phyloP scores from a whole-genome alignment of 2,888 invertebrate genomes.

The Coelogynopora nodosa region DNA sequence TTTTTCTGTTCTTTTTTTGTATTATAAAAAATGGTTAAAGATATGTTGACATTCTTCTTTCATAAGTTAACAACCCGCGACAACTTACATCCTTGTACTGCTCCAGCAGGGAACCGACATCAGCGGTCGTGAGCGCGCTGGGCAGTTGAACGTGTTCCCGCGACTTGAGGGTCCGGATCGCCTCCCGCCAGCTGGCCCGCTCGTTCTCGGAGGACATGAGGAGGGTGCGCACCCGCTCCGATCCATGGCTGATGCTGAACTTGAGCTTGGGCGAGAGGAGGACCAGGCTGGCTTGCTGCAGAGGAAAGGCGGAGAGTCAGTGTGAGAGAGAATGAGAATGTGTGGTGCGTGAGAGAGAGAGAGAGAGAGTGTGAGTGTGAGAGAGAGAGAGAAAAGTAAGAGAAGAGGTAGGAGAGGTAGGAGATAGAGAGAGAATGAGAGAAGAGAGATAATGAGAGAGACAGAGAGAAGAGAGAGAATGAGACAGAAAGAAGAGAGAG shows the following conservation, averaged over 20 bases:
- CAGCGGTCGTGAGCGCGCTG: background rate
- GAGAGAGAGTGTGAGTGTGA: background rate
- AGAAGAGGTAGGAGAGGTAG: no score
- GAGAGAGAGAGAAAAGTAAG: background rate
- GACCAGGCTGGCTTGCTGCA: background rate
- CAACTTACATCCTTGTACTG: constrained; percentile 17
- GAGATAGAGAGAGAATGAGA: no score
- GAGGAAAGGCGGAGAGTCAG: background rate
- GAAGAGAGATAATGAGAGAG: no score
- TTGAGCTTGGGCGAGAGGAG: constrained; percentile 25
- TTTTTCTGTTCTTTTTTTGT: no score
- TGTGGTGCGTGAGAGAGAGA: background rate
- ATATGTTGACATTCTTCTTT: no score
- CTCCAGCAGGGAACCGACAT: background rate
- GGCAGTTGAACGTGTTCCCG: background rate
- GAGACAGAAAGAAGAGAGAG: no score
- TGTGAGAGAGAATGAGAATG: background rate
- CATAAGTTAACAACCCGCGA: no score
- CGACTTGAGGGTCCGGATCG: constrained; percentile 75
- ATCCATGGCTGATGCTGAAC: constrained; percentile 8
- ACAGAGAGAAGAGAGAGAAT: no score
- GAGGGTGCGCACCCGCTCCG: constrained; percentile 66
- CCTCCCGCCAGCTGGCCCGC: constrained; percentile 86
- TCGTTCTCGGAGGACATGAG: constrained; percentile 90
- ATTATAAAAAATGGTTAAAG: no score